Percentiles rank a stretch among this genome's conserved stretches.
phyloP scores from a whole-genome alignment of 2,113 vertebrate species.

The Plecturocebus donacophilus region DNA sequence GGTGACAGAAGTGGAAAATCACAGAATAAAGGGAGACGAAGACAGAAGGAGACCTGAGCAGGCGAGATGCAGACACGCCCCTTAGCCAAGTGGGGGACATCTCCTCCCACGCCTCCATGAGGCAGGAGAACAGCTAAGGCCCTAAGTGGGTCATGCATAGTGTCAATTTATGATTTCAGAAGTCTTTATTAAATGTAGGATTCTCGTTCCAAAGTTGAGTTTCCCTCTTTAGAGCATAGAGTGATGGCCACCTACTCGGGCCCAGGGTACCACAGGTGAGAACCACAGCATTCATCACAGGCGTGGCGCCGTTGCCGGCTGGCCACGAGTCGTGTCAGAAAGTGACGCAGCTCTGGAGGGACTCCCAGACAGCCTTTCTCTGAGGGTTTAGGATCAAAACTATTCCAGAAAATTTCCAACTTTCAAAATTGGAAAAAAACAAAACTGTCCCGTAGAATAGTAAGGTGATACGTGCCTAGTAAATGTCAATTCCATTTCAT shows the following conservation, averaged over 20 bases:
- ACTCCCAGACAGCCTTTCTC: background rate
- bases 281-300: accelerated
- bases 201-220: background rate
- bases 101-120: background rate
- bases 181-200: background rate
- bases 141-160: background rate
- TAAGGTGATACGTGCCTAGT: background rate
- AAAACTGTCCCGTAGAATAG: background rate
- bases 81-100: background rate
- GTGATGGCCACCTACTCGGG: too few relatives aligned
- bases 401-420: background rate
- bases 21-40: too few relatives aligned
- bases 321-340: too few relatives aligned
- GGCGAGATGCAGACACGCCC: accelerated
- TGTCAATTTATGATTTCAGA: background rate
- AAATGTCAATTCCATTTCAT: background rate
- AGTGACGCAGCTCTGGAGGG: background rate
- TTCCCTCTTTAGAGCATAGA: background rate
- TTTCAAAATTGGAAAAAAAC: background rate
- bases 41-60: background rate
- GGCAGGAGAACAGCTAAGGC: background rate
- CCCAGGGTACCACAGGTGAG: background rate
- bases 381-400: background rate
- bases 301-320: background rate
- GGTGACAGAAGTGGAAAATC: background rate